Evolutionary conservation across 2,888 invertebrate genomes (phyloP), one percentile per base, ranked within the genome.

Genomic region (Luperina nickerlii): DNA sequence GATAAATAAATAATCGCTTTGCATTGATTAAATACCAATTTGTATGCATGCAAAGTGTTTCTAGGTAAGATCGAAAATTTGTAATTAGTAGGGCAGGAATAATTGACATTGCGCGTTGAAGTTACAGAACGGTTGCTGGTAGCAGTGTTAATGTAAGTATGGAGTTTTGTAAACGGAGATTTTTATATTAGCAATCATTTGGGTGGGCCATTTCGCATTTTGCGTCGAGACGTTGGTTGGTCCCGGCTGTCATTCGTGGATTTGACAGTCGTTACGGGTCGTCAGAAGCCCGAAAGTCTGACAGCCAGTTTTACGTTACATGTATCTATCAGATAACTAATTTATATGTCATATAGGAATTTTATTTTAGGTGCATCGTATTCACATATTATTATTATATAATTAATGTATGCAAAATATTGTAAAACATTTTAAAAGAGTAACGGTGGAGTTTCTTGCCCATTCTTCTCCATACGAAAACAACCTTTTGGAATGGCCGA

Each of bases 41-140:
- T 75, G 11, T 68, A 68, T 72, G 45, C 76, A 76, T 82, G 79
- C 79, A 86, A 86, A 82, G 62, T 82, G 32, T 57, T 82, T 70
- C 27, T 73, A 27, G 4, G 60, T 68, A 74, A 69, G 24, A 62
- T 78, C 18, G 15, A 68, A 78, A 66, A 76, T 68, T 38, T 5
- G 42, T 74, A 57, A 76, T 86, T 76, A 68, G 32, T 66, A 27
- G 48, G 32, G 20, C 45, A 38, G 7, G 15, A 38, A 45, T 82
- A 74, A 78, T 81, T 79, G 66, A 20, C 74, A 45, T 63, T 38
- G 85, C 76, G 69, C 86, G 85, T 51, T 48, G 48, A 42, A 66
- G 42, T 69, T 65, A 60, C 48, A 18, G 65, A 45, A n/a, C 24
- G 9, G 51, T 69, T n/a, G 18, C 24, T n/a, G 9, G 20, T 57